These are phyloP conservation scores for Tachysurus vachellii DNA, from an alignment of 2,113 vertebrate genomes.

Conservation along the genomic window DNA sequence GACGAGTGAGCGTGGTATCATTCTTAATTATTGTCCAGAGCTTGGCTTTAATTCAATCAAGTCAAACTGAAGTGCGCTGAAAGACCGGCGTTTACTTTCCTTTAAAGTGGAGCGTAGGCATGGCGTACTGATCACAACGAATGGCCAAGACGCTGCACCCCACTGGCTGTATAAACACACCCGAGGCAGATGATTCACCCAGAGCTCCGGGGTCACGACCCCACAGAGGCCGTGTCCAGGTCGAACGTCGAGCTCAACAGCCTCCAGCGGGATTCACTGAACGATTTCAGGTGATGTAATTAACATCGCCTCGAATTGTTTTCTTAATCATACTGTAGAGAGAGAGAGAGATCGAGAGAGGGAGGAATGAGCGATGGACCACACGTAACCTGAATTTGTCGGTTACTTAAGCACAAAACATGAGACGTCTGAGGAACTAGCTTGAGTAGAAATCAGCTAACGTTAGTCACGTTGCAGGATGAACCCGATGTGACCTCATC, in stretches of 20 bases:
- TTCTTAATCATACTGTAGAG: conserved; percentile 46
- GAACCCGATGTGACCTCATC: conserved; percentile 9
- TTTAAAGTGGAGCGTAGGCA: conserved; percentile 7
- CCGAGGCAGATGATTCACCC: conserved; percentile 51
- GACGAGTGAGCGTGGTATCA: background rate
- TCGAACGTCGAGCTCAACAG: conserved; percentile 56
- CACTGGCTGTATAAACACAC: conserved; percentile 57
- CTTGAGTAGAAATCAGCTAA: conserved; percentile 62
- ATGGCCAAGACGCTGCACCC: conserved; percentile 25
- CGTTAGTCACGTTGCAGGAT: conserved; percentile 19
- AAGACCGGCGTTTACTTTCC: conserved; percentile 8
- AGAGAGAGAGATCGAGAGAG: background rate
- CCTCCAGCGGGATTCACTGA: conserved; percentile 51
- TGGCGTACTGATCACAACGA: conserved; percentile 41
- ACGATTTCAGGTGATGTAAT: conserved; percentile 62
- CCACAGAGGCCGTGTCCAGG: conserved; percentile 48
- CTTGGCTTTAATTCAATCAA: background rate
- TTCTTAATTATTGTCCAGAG: conserved; percentile 5
- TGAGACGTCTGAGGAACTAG: conserved; percentile 50
- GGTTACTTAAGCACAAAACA: conserved; percentile 49
- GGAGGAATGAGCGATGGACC: background rate
- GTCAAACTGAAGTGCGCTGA: conserved; percentile 18
- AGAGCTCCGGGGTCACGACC: conserved; percentile 47
- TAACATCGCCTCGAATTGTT: conserved; percentile 67
- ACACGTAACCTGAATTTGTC: conserved; percentile 52